Evolutionary conservation across 53 echinoderm and acorn worm species (phyloP), one percentile per base, ranked within the genome.

Genomic region (Glandiceps talaboti): DNA sequence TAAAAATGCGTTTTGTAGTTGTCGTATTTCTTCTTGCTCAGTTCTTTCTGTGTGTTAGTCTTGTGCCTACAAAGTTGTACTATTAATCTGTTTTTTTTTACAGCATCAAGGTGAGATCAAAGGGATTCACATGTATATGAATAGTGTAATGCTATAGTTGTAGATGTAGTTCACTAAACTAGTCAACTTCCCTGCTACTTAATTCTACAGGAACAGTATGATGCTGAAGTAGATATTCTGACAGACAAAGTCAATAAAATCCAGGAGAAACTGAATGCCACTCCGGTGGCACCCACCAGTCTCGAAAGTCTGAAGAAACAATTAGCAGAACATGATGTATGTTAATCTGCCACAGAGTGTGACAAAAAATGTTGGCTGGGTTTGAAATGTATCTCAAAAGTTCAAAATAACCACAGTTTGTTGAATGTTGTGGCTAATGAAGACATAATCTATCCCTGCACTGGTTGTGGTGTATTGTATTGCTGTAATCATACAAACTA

Each of bases 151-250:
- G 6, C 20, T 45, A 20, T 45, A 45, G 20, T 45, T 20, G 64
- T 45, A 45, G 6, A 45, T 20, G 6, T 45, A 20, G 64, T 45
- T 20, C 64, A 45, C 64, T 45, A 45, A 45, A 45, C 20, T 45
- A 6, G 64, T 45, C 6, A 45, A 45, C 64, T 45, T n/a, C 64
- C 64, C 20, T 45, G 20, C 64, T 45, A 6, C 6, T 45, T 45
- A 45, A 45, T 45, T 20, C 64, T 45, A 45, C 84, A 94, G 94
- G 94, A 94, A 74, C 85, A 86, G 1, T 94, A 92, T 88, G 90
- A 94, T 78, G 29, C 33, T n/a, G 80, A 86, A 77, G 83, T 94
- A 64, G 88, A 92, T 30, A 83, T 86, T 0, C 75, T 94, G 32
- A 88, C 90, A 20, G 83, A 77, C 1, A 90, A 90, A 77, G 84